Evolutionary conservation across 2,888 invertebrate genomes (phyloP), one percentile per base, ranked within the genome.

Genomic region (Nephrotoma flavescens): DNA sequence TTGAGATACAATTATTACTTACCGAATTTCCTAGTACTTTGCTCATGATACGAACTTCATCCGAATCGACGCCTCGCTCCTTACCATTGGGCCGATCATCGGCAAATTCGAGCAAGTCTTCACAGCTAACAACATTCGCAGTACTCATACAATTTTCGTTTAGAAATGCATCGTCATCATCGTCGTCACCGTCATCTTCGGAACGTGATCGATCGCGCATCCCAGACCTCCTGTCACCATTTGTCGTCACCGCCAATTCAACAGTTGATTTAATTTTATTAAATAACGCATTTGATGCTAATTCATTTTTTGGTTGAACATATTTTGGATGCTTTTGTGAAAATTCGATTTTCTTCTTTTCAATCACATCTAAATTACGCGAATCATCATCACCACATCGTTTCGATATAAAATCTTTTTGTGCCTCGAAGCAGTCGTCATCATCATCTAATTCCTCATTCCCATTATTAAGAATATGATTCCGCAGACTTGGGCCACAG

Each of bases 1-100:
- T 71, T 9, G 9, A 31, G 9, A 11, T 15, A n/a, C 9, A 71
- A 57, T 47, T 6, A 7, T 15, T 87, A 91, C 92, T 92, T 89
- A 96, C 96, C 92, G 95, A 93, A 89, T 94, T 92, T 88, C 96
- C 95, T 85, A 98, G 93, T 31, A 98, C 96, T 92, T 97, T 98
- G 89, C 94, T 94, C 97, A 98, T 97, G 71, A 97, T 96, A 88
- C 97, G 93, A 71, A 97, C 97, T 93, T 98, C 97, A 90, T 98
- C 98, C 0, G 97, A 96, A 90, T 97, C 97, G 12, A 96, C 94
- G 12, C 97, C 97, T 5, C 96, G 94, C 86, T 96, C 96, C 83
- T 95, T 94, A 0, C 97, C 96, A 89, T 95, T 95, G 0, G 97
- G 97, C 88, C 96, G 96, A 88, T 95, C 95, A 90, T 96, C 95